Evolutionary conservation across 2,113 vertebrate genomes (phyloP), one percentile per base, ranked within the genome.

Genomic region (Porphyrio hochstetteri): DNA sequence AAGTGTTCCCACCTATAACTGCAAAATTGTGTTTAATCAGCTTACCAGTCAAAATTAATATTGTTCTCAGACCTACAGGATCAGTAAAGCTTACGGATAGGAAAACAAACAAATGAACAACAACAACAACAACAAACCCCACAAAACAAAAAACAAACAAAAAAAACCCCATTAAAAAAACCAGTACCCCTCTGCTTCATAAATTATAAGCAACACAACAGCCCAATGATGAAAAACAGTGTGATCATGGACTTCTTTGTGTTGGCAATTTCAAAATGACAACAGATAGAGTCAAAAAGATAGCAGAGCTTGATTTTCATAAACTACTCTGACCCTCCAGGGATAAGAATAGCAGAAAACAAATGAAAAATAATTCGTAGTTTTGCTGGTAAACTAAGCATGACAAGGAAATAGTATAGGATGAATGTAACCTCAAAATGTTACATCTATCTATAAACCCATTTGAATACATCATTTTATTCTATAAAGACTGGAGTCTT

Each of bases 31-130:
- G 53, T 96, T 97, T 97, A 95, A 96, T 97, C 90, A 94, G 86
- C 74, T 94, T 96, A 95, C 74, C 52, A 95, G 72, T 96, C 69
- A 91, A 95, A 97, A 97, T 96, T 82, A 97, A 96, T 97, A 82
- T 86, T 96, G 71, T 92, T 90, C 75, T 92, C 53, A 85, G 76
- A 55, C 23, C 53, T 90, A 69, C 44, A 82, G 28, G 52, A 97
- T 94, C 91, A 97, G 68, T 91, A 80, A 97, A 85, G 89, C 65
- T 96, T 97, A 94, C 55, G 52, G 69, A 97, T 87, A 93, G 16
- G 40, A 65, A 92, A 95, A 56, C 61, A 92, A 95, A 56, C 46
- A 82, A 86, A 57, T 0, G 1, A 48, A 78, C 44, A 63, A 52
- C 13, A 52, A 52, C 78, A 40, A 40, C 11, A 40, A 40, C 11